A percentile compares a stretch with the other conserved stretches of the same genome.
Evolutionary conservation across 2,113 vertebrate genomes (phyloP).

Genomic region (Colinus virginianus): DNA sequence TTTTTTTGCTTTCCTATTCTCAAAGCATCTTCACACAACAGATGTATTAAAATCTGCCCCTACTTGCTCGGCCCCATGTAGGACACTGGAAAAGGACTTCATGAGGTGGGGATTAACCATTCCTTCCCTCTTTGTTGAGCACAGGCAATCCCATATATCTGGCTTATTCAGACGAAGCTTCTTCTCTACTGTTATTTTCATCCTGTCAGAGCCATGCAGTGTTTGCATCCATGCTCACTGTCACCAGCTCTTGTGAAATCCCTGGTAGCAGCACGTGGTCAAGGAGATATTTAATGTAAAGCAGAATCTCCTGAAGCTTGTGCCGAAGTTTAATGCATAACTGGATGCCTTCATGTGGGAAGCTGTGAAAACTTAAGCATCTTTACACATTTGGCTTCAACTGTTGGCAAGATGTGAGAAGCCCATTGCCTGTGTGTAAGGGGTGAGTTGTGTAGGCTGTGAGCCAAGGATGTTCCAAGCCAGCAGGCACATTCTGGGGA

Average conservation of each 20-base stretch:
- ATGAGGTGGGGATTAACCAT: background rate
- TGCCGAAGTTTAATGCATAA: background rate
- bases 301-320: background rate
- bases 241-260: background rate
- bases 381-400: too few species aligned
- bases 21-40: background rate
- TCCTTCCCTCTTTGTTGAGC: background rate
- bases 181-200: background rate
- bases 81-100: background rate
- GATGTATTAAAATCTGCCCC: background rate
- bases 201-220: background rate
- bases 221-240: background rate
- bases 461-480: background rate
- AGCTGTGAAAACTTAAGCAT: background rate
- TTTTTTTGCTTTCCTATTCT: background rate
- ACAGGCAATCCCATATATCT: background rate
- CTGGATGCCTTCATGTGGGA: rapidly evolving
- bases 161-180: background rate
- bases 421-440: too few species aligned
- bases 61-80: background rate
- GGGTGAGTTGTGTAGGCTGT: background rate
- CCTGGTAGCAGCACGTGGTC: background rate
- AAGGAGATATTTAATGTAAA: background rate
- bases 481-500: rapidly evolving
- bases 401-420: background rate